Evolutionary conservation across 2,888 invertebrate genomes (phyloP).

Genomic region (Amiota mariae): DNA sequence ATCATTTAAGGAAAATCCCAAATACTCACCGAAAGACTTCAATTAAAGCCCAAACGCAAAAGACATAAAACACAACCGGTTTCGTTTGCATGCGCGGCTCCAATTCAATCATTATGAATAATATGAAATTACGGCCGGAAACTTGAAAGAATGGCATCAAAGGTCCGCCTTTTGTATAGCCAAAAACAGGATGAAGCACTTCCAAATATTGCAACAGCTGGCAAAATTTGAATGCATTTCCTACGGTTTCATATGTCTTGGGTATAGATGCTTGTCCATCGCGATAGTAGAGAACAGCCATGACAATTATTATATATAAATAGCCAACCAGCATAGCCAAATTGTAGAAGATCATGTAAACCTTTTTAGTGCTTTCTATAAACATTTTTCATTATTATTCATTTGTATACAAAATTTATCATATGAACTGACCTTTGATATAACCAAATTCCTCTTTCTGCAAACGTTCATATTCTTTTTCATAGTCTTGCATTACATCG

Average conservation of each 20-base stretch:
- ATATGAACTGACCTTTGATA: constrained; percentile 78
- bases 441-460: constrained; percentile 87
- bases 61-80: constrained; percentile 91
- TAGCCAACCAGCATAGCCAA: constrained; percentile 91
- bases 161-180: constrained; percentile 86
- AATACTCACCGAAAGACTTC: constrained; percentile 84
- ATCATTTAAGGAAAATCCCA: neutral
- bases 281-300: constrained; percentile 83
- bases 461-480: constrained; percentile 82
- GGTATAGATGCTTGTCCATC: constrained; percentile 83
- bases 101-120: constrained; percentile 87
- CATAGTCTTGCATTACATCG: constrained; percentile 85
- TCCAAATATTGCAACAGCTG: constrained; percentile 90
- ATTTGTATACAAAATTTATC: neutral
- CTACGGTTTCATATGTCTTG: constrained; percentile 83
- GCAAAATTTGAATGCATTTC: constrained; percentile 84
- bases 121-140: constrained; percentile 83
- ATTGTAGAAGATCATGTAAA: constrained; percentile 91
- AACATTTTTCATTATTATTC: constrained; percentile 43
- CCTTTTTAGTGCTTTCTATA: constrained; percentile 85
- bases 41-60: constrained; percentile 85
- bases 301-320: constrained; percentile 82
- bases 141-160: constrained; percentile 86
- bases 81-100: constrained; percentile 91
- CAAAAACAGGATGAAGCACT: constrained; percentile 90